Evolutionary conservation across 2,113 vertebrate genomes (phyloP).

Genomic region (Pseudolaguvia tuberculata): DNA sequence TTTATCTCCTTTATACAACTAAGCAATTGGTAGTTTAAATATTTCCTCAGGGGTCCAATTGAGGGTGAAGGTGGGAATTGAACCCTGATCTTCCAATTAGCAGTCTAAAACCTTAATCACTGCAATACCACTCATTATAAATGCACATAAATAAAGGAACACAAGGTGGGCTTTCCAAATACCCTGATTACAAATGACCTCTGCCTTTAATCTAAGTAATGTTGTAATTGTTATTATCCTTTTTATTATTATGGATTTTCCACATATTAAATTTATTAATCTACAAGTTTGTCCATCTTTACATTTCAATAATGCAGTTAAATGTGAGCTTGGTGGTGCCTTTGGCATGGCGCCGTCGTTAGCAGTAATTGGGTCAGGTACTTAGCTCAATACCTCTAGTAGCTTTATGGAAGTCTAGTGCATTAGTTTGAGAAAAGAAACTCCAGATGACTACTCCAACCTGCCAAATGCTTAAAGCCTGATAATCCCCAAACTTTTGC

Average conservation of each 20-base stretch:
- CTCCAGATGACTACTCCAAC: constrained; percentile 1
- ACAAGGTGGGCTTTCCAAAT: no score
- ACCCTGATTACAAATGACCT: no score
- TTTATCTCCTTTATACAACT: no score
- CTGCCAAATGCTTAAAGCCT: constrained; percentile 4
- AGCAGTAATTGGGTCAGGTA: constrained; percentile 47
- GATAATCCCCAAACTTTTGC: background rate
- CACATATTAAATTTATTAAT: no score
- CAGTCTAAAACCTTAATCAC: no score
- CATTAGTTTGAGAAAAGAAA: constrained; percentile 59
- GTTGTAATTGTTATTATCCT: background rate
- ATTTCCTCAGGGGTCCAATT: no score
- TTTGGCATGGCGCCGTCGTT: constrained; percentile 35
- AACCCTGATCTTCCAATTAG: no score
- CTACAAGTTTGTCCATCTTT: constrained; percentile 20
- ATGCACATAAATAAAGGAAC: no score
- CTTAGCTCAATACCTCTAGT: constrained; percentile 36
- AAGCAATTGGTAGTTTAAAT: no score
- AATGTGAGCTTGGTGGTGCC: constrained; percentile 16
- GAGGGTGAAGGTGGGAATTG: no score
- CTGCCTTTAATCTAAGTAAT: no score
- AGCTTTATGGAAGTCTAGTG: constrained; percentile 49
- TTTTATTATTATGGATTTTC: background rate
- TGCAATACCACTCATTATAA: no score
- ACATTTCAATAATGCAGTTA: constrained; percentile 36